Evolutionary conservation across 1,140 invertebrate genomes (phyloP).

Genomic region (Neodiprion fabricii): DNA sequence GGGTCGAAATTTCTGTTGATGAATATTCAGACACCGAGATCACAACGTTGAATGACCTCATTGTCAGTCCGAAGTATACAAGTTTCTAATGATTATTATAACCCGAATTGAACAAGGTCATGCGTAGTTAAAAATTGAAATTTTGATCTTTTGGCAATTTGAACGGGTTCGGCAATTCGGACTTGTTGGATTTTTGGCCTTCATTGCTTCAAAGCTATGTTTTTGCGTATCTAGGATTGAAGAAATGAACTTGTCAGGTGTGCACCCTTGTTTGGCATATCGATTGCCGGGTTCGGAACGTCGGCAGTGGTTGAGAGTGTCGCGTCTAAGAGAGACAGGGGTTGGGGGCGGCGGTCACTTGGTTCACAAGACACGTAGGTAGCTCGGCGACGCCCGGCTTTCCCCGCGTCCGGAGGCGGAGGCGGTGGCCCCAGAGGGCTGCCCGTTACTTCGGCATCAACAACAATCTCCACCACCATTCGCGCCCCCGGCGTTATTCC

Average conservation of each 20-base stretch:
- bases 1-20: too few species aligned
- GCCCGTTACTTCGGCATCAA: constrained; percentile 60
- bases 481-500: constrained; percentile 33
- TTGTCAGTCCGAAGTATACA: too few species aligned
- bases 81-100: too few species aligned
- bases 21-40: too few species aligned
- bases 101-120: too few species aligned
- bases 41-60: too few species aligned
- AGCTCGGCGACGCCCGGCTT: constrained; percentile 27
- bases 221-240: too few species aligned
- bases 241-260: too few species aligned
- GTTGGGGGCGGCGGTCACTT: constrained; percentile 42
- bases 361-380: constrained; percentile 59
- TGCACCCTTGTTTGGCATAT: not conserved
- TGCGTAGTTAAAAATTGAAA: too few species aligned
- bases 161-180: too few species aligned
- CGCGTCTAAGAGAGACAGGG: constrained; percentile 25
- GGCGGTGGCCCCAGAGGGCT: constrained; percentile 42
- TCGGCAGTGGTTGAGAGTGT: constrained; percentile 6
- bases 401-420: constrained; percentile 22
- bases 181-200: not conserved
- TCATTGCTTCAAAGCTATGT: too few species aligned
- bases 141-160: too few species aligned
- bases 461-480: constrained; percentile 58
- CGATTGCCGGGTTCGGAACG: not conserved